Base-by-base conservation (phyloP, 2,113 vertebrate species). In the Ciconia maguari region DNA sequence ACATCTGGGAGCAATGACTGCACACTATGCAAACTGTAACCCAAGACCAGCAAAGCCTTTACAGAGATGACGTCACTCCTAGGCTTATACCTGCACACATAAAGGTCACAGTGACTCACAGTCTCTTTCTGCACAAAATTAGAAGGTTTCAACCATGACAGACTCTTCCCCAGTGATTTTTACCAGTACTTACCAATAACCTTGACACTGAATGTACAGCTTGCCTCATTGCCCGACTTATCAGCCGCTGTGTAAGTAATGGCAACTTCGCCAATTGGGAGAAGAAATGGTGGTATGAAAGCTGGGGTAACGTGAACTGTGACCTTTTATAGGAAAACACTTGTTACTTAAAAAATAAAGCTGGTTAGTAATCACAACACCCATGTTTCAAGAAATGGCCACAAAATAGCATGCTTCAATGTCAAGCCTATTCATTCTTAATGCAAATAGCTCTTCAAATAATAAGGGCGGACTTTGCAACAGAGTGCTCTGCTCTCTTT, bases 201-300 rank as follows among this genome's bases (percentile, higher is more conserved):
- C 29, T 98, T 99, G 95, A 99, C 97, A 5, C 84, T 98, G 97
- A 99, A 99, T 30, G 98, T 99, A 91, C 99, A 99, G 97, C 98
- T 99, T 96, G 98, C 99, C 84, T 98, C 98, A 96, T 99, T 99
- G 80, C 98, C 97, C 2, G 99, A 97, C 66, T 93, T 98, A 96
- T 99, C 99, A 0, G 86, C 95, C 1, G 99, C 99, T 11, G 98
- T 98, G 94, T 99, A 99, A 19, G 98, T 99, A 95, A 99, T 98
- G 52, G 93, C 97, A 94, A 99, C 98, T 60, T 98, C 98, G 6
- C 99, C 99, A 78, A 99, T 98, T 58, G 99, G 99, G 75, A 99
- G 98, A 88, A 99, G 98, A 94, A 99, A 99, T 1, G 99, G 99
- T 20, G 99, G 99, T 66, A 97, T 97, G 82, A 99, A 99, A 64